Conservation (phyloP, 1,140 invertebrate species). For the Diachasma alloeum region DNA sequence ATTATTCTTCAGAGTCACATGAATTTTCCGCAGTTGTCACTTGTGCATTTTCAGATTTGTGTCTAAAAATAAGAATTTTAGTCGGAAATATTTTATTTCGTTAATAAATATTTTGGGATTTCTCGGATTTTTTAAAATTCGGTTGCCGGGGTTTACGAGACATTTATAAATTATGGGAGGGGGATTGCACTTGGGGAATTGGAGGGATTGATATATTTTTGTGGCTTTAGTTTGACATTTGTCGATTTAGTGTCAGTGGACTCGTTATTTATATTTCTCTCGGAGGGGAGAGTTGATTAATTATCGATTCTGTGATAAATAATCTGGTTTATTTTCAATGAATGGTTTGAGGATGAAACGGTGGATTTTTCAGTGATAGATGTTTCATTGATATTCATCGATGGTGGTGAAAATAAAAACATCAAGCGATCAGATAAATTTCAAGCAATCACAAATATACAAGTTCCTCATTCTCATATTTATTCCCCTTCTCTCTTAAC, state of each 20-base stretch:
- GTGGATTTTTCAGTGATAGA: background rate
- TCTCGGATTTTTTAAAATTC: background rate
- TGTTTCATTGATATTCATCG: background rate
- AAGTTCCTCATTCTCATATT: conserved; percentile 3
- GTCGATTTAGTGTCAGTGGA: no score
- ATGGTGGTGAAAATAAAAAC: background rate
- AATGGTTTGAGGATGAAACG: no score
- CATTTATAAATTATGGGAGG: background rate
- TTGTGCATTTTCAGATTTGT: background rate
- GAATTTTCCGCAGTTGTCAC: background rate
- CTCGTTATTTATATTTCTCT: no score
- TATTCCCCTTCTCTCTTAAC: background rate
- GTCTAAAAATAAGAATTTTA: background rate
- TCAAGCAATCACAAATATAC: conserved; percentile 1
- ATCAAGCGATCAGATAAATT: background rate
- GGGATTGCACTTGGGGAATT: background rate
- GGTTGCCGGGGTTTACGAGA: background rate
- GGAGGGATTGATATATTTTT: no score
- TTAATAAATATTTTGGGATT: background rate
- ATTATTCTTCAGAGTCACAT: background rate
- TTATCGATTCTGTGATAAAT: background rate
- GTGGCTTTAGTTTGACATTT: no score
- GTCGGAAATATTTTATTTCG: background rate
- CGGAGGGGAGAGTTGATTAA: background rate
- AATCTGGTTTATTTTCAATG: background rate